phyloP scores from a whole-genome alignment of 2,113 vertebrate genomes.

The Corvus moneduloides region DNA sequence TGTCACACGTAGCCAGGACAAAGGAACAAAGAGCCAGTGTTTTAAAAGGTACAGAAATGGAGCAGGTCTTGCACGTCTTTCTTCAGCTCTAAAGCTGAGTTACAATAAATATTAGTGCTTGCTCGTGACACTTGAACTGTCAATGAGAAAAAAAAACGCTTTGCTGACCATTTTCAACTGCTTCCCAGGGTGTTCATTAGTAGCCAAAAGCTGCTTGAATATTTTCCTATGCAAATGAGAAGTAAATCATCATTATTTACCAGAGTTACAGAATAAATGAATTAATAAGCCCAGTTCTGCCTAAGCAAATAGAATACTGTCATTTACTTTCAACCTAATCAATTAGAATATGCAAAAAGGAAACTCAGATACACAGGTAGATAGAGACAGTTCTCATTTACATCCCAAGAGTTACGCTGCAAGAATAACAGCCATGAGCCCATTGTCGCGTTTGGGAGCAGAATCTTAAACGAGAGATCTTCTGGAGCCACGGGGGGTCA shows the following conservation, averaged over 20 bases:
- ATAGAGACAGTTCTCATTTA: not conserved
- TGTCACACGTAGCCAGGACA: not conserved
- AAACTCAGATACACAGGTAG: not conserved
- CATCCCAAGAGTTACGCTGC: not conserved
- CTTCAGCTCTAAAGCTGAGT: not conserved
- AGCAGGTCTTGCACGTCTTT: not conserved
- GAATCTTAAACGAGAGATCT: not conserved
- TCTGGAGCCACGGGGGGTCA: not conserved
- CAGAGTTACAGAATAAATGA: not conserved
- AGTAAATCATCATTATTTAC: slow-evolving; percentile 7
- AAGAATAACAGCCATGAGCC: not conserved
- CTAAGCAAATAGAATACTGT: not conserved
- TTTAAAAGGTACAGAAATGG: not conserved
- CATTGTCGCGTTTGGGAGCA: not conserved
- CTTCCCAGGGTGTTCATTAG: not conserved
- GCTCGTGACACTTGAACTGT: not conserved
- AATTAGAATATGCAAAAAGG: slow-evolving; percentile 48
- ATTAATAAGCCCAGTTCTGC: slow-evolving; percentile 1
- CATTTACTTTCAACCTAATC: slow-evolving; percentile 42
- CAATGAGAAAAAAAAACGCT: not conserved
- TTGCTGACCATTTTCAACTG: not conserved
- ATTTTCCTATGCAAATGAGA: not conserved
- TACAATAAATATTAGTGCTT: not conserved
- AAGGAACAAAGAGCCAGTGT: slow-evolving; percentile 12
- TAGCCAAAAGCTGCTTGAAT: not conserved